Percentiles rank a stretch among this genome's conserved stretches.
Evolutionary conservation across 2,797 vertebrate species (phyloP).

Genomic region (Bovichtus diacanthus): DNA sequence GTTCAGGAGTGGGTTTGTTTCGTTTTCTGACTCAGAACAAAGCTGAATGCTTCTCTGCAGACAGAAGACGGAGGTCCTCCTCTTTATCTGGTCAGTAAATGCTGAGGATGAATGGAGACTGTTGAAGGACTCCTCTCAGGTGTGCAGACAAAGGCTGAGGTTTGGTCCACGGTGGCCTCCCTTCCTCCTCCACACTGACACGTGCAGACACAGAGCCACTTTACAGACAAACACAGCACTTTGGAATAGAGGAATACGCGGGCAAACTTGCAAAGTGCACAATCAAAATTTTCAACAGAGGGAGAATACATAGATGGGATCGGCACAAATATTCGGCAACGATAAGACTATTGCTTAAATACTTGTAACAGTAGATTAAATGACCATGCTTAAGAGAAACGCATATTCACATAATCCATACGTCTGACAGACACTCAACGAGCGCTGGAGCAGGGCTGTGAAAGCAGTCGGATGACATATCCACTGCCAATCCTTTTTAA

Average conservation of each 20-base stretch:
- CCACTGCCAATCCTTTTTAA: neutral
- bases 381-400: neutral
- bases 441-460: neutral
- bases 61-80: slow-evolving; percentile 19
- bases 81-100: slow-evolving; percentile 20
- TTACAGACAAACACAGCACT: slow-evolving; percentile 2
- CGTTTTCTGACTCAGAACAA: slow-evolving; percentile 38
- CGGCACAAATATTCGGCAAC: neutral
- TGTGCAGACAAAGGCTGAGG: slow-evolving; percentile 31
- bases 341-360: neutral
- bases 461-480: neutral
- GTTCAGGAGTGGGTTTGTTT: slow-evolving; percentile 49
- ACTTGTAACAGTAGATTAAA: neutral
- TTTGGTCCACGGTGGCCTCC: slow-evolving; percentile 9
- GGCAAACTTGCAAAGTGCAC: neutral
- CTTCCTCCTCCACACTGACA: neutral
- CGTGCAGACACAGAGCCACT: neutral
- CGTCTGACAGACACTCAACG: too few relatives aligned
- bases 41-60: slow-evolving; percentile 10
- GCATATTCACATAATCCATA: neutral
- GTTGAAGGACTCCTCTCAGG: slow-evolving; percentile 29
- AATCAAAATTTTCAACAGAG: neutral
- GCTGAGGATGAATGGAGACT: slow-evolving; percentile 29
- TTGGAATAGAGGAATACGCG: neutral
- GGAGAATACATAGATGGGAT: neutral